Evolutionary conservation across 2,797 vertebrate genomes (phyloP).

Genomic region (Hirundo rustica): DNA sequence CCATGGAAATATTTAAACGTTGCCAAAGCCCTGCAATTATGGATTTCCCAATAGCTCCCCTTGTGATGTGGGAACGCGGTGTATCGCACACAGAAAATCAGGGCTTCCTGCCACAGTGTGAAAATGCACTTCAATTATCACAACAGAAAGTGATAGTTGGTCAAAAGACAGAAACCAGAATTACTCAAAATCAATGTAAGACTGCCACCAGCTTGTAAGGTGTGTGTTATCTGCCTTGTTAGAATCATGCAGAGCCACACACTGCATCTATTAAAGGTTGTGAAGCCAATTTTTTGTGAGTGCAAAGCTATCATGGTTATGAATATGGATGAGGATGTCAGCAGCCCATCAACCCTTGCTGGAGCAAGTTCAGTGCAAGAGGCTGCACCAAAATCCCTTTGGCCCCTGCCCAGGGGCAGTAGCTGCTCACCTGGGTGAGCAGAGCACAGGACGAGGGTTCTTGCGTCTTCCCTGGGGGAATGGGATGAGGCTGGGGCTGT

Average conservation of each 20-base stretch:
- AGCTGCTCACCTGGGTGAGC: neutral
- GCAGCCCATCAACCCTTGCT: neutral
- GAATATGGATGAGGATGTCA: conserved; percentile 29
- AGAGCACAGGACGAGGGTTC: neutral
- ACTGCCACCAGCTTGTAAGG: conserved; percentile 11
- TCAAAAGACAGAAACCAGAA: conserved; percentile 23
- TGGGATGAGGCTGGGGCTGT: neutral
- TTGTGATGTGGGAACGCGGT: neutral
- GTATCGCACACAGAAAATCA: neutral
- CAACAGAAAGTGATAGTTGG: neutral
- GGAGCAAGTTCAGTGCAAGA: neutral
- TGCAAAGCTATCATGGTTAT: neutral
- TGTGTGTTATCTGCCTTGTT: neutral
- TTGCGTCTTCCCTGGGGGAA: fast-evolving
- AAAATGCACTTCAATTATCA: conserved; percentile 32
- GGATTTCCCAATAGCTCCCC: conserved; percentile 44
- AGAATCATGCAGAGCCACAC: neutral
- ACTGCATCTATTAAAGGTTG: neutral
- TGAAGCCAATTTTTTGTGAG: neutral
- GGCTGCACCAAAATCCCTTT: neutral
- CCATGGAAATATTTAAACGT: conserved; percentile 40
- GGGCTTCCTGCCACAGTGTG: neutral
- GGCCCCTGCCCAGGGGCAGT: neutral
- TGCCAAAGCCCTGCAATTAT: conserved; percentile 28
- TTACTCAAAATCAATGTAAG: conserved; percentile 30